Percentiles rank a stretch among this genome's conserved stretches.
Conservation (phyloP, 1,140 invertebrate genomes). For the Cydia strobilella region DNA sequence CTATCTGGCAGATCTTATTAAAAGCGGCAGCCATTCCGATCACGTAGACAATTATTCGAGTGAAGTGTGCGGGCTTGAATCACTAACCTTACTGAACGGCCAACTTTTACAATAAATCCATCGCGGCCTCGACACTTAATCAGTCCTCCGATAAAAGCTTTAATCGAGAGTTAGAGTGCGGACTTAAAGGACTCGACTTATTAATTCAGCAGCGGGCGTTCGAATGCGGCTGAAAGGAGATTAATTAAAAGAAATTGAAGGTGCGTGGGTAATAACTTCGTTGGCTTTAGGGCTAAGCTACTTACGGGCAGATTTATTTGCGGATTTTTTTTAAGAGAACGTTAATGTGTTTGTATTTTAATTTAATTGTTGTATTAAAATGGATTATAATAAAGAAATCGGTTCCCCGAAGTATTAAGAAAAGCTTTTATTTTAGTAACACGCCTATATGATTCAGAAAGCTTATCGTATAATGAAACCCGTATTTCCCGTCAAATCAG, state of each 20-base stretch:
- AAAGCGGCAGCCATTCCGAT: constrained; percentile 68
- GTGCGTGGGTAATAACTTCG: constrained; percentile 19
- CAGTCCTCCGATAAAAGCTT: constrained; percentile 66
- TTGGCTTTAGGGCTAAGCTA: background rate
- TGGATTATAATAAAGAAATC: no score
- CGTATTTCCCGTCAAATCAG: background rate
- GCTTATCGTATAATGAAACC: background rate
- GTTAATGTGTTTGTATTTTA: background rate
- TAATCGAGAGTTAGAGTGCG: constrained; percentile 54
- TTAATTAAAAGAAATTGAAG: constrained; percentile 31
- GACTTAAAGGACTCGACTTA: constrained; percentile 27
- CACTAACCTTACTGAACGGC: constrained; percentile 73
- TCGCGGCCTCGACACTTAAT: constrained; percentile 75
- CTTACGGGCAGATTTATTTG: background rate
- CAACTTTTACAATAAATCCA: constrained; percentile 77
- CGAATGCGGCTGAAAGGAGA: constrained; percentile 16
- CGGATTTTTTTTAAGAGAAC: background rate
- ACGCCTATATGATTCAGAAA: background rate
- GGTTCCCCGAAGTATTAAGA: background rate
- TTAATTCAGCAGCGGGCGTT: constrained; percentile 15
- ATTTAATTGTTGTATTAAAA: no score
- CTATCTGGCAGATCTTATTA: constrained; percentile 60
- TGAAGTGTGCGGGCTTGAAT: constrained; percentile 77
- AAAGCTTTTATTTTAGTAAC: background rate
- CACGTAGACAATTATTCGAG: constrained; percentile 79